Percentiles rank a stretch among this genome's conserved stretches.
phyloP scores from a whole-genome alignment of 2,113 vertebrate species.

The Phrynosoma platyrhinos region DNA sequence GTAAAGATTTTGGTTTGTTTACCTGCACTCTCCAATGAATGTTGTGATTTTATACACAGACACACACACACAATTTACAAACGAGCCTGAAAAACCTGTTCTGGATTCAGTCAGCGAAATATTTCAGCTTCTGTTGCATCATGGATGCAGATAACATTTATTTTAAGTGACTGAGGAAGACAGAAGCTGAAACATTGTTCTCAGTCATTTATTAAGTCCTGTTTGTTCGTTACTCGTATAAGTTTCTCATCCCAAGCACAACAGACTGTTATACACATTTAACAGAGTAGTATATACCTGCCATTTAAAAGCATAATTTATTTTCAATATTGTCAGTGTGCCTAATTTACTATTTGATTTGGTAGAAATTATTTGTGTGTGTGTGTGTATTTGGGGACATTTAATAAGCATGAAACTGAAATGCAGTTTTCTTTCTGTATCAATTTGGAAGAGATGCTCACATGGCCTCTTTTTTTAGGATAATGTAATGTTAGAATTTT shows the following conservation, averaged over 20 bases:
- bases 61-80: too few species aligned
- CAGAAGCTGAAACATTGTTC: too few species aligned
- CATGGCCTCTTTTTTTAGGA: not conserved
- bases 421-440: not conserved
- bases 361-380: not conserved
- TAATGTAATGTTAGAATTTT: not conserved
- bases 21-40: not conserved
- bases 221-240: not conserved
- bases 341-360: not conserved
- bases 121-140: too few species aligned
- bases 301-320: not conserved
- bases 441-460: not conserved
- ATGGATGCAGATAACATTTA: too few species aligned
- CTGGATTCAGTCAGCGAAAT: too few species aligned
- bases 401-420: not conserved
- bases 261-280: not conserved
- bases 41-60: not conserved
- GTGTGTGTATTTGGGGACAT: not conserved
- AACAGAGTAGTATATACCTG: not conserved
- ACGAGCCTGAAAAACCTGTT: too few species aligned
- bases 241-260: not conserved
- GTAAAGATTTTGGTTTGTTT: conserved; percentile 13
- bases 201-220: not conserved
- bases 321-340: not conserved
- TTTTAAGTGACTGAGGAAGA: too few species aligned